These are phyloP conservation scores for Psilopsiagon aymara DNA, from an alignment of 2,113 vertebrate genomes.

Conservation along the genomic window DNA sequence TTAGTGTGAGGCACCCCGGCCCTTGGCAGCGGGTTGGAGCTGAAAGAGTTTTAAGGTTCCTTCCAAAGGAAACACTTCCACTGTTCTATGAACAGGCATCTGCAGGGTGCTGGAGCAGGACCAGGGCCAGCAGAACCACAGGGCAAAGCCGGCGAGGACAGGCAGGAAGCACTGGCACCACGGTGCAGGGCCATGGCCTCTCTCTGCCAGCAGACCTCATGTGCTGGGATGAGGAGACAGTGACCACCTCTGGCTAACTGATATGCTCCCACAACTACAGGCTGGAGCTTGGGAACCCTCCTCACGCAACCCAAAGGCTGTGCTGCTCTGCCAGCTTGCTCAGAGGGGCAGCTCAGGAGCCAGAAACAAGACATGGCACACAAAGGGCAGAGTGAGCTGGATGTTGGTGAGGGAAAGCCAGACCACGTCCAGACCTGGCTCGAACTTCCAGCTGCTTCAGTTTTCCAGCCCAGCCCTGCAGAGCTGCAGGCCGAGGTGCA, in stretches of 20 bases:
- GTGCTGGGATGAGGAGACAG: rapidly evolving
- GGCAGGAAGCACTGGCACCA: rapidly evolving
- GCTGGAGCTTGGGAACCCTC: neutral
- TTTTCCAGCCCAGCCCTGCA: neutral
- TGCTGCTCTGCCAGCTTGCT: neutral
- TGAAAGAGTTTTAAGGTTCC: neutral
- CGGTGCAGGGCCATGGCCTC: rapidly evolving
- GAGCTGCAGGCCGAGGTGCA: neutral
- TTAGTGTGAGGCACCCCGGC: neutral
- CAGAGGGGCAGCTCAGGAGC: neutral
- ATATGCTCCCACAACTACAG: neutral
- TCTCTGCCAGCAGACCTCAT: neutral
- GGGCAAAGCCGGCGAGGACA: neutral
- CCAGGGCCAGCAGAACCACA: neutral
- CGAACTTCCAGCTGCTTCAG: neutral
- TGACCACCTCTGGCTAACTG: neutral
- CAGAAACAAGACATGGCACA: neutral
- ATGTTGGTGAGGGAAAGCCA: rapidly evolving
- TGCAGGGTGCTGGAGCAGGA: neutral
- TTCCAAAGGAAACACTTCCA: neutral
- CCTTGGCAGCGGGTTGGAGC: neutral
- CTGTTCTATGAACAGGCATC: neutral
- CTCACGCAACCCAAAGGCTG: rapidly evolving
- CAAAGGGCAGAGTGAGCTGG: neutral
- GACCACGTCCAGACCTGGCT: neutral